Evolutionary conservation across 2,888 invertebrate species (phyloP).

Genomic region (Leptogaster cylindrica): DNA sequence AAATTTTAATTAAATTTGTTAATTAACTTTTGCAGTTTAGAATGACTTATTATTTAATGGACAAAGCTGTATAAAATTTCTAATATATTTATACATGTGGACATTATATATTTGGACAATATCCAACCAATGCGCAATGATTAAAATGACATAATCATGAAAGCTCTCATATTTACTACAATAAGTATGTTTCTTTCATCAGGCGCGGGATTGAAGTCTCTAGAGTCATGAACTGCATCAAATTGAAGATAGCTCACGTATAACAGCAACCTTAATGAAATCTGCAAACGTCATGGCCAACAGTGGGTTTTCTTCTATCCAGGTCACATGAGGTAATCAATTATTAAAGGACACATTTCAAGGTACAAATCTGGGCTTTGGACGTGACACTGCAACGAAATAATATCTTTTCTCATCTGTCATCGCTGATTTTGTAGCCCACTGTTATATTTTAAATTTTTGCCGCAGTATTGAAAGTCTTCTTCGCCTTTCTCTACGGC

Average conservation of each 20-base stretch:
- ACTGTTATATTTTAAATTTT: slow-evolving; percentile 21
- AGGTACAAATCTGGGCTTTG: background rate
- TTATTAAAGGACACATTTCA: slow-evolving; percentile 30
- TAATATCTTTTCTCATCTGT: slow-evolving; percentile 3
- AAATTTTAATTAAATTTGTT: too few species aligned
- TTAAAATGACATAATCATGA: too few species aligned
- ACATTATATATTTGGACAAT: too few species aligned
- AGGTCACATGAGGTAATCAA: slow-evolving; percentile 31
- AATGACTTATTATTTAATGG: too few species aligned
- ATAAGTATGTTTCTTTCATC: too few species aligned
- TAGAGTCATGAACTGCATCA: slow-evolving; percentile 11
- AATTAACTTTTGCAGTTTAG: too few species aligned
- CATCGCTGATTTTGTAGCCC: slow-evolving; percentile 13
- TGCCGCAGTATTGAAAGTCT: slow-evolving; percentile 44
- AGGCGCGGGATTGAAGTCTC: too few species aligned
- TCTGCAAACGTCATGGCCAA: slow-evolving; percentile 1
- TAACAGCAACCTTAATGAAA: slow-evolving; percentile 16
- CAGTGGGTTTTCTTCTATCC: slow-evolving; percentile 7
- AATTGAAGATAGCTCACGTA: slow-evolving; percentile 13
- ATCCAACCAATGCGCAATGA: too few species aligned
- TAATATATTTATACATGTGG: too few species aligned
- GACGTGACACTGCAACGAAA: slow-evolving; percentile 2
- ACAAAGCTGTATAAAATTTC: too few species aligned
- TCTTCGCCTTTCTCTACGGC: slow-evolving; percentile 44
- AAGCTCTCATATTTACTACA: too few species aligned